Base-by-base conservation (phyloP, 2,797 vertebrate genomes). In the Poecile montanus region DNA sequence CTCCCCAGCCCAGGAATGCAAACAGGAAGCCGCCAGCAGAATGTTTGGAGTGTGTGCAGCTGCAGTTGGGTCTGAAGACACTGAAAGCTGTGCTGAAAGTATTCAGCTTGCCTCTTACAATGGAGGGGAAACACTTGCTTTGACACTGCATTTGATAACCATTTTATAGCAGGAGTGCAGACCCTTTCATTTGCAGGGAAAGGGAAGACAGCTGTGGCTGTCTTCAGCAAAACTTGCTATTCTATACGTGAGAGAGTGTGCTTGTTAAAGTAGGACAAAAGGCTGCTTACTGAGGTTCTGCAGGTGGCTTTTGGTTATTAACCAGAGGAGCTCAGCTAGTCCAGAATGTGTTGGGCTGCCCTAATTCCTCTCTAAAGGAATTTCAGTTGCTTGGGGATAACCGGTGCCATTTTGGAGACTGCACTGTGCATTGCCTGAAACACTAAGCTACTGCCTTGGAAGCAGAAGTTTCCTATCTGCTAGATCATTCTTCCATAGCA, bases 271-370 rank as follows among this genome's bases (percentile, higher is more conserved):
- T 74, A 89, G 91, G 95, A 98, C 96, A 98, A 98, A 97, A 94
- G 96, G 85, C 95, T 95, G 97, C 97, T 98, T 97, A 96, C 97
- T 97, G 95, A 96, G 97, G 95, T 96, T 96, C 97, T 97, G 98
- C 97, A 98, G 98, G 98, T 98, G 98, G 97, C 98, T 96, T 96
- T 88, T 96, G 97, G 97, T 98, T 97, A 97, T 97, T 97, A 97
- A 93, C 95, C 93, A 96, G 95, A 96, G 94, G 91, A 96, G 79
- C 94, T 97, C 95, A 96, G 96, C 97, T 94, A 94, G 94, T 96
- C 97, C 96, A 96, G 96, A 97, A 97, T 97, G 96, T 95, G 87
- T 93, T 95, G 94, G 94, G 88, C 94, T 97, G 86, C 95, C 97
- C 97, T 95, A 96, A 96, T 96, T 94, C 97, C 78, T 86, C 87